Percentiles rank a stretch among this genome's conserved stretches.
Evolutionary conservation across 2,113 vertebrate genomes (phyloP).

Genomic region (Pao palembangensis): DNA sequence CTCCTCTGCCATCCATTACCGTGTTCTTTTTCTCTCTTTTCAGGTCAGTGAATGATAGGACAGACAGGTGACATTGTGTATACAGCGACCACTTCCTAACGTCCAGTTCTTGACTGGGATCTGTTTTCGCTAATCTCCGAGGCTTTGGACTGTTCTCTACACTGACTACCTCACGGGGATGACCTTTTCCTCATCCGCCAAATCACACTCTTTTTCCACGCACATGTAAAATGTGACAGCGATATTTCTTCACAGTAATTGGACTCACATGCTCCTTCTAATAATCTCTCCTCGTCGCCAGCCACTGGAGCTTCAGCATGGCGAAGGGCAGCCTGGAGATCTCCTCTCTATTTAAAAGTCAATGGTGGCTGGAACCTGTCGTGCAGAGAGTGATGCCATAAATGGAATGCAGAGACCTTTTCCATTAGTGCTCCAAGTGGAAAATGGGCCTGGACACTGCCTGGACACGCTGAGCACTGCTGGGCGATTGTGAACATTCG

Average conservation of each 20-base stretch:
- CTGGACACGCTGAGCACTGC: constrained; percentile 43
- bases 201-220: constrained; percentile 9
- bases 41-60: constrained; percentile 50
- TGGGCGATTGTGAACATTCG: constrained; percentile 40
- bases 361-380: constrained; percentile 41
- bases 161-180: constrained; percentile 26
- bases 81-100: constrained; percentile 4
- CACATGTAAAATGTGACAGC: constrained; percentile 29
- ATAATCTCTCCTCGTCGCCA: constrained; percentile 25
- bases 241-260: constrained; percentile 33
- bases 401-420: constrained; percentile 45
- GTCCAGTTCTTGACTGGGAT: constrained; percentile 19
- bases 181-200: constrained; percentile 32
- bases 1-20: background rate
- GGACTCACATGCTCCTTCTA: constrained; percentile 28
- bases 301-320: constrained; percentile 44
- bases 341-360: constrained; percentile 47
- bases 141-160: background rate
- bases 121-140: constrained; percentile 13
- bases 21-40: constrained; percentile 22
- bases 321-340: constrained; percentile 40
- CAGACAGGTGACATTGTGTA: constrained; percentile 10
- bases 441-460: constrained; percentile 43
- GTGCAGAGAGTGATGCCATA: constrained; percentile 48
- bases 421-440: constrained; percentile 58